These are phyloP conservation scores for Eupithecia tripunctaria DNA, from an alignment of 2,888 invertebrate genomes.

Conservation along the genomic window DNA sequence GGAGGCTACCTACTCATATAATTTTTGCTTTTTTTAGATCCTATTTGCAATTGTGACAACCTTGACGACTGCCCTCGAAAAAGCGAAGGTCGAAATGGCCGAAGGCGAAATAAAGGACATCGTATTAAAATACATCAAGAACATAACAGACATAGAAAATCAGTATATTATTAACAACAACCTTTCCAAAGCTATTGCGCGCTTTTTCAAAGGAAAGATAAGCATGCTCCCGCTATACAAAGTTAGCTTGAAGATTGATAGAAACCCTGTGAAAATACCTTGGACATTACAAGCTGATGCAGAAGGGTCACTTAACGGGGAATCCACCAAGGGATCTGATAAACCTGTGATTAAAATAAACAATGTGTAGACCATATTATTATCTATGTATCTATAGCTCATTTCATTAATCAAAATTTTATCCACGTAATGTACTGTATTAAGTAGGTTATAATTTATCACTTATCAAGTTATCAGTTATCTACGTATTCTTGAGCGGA, in stretches of 20 bases:
- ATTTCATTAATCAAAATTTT: not conserved
- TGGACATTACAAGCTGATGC: slow-evolving; percentile 54
- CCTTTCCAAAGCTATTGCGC: slow-evolving; percentile 63
- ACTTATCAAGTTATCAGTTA: no score
- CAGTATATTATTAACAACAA: slow-evolving; percentile 66
- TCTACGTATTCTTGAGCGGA: no score
- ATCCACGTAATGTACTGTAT: not conserved
- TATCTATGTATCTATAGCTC: not conserved
- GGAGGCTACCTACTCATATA: not conserved
- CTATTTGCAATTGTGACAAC: slow-evolving; percentile 37
- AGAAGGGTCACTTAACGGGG: not conserved
- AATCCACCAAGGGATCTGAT: not conserved
- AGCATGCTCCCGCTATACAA: slow-evolving; percentile 70
- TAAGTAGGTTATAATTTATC: no score
- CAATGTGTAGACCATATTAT: not conserved
- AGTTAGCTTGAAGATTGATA: slow-evolving; percentile 68
- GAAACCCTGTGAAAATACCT: slow-evolving; percentile 71
- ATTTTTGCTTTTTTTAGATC: slow-evolving; percentile 42
- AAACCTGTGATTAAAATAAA: slow-evolving; percentile 3
- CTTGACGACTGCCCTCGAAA: slow-evolving; percentile 49
- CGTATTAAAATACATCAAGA: slow-evolving; percentile 59
- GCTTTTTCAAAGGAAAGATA: slow-evolving; percentile 65
- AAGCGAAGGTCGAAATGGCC: slow-evolving; percentile 40
- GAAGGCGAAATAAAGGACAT: slow-evolving; percentile 56
- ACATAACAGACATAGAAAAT: slow-evolving; percentile 63